These are phyloP conservation scores for Saguinus imperator DNA, from an alignment of 2,113 vertebrate species.

Conservation along the genomic window DNA sequence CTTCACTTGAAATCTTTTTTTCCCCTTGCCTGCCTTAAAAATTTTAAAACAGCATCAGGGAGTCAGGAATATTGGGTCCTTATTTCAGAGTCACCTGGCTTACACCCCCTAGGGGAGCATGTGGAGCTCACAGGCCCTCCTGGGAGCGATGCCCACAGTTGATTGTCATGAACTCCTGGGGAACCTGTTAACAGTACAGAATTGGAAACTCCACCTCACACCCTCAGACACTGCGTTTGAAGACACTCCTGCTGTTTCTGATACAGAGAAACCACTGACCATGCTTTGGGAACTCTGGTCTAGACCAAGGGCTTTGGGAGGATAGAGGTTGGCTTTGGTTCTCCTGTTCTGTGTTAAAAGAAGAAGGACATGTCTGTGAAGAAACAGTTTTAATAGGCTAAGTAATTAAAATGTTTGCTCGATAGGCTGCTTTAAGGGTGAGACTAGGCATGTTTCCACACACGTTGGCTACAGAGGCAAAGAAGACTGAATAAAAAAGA, in stretches of 20 bases:
- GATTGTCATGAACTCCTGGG: neutral
- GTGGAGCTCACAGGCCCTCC: neutral
- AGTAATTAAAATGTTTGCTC: accelerated
- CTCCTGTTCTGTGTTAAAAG: neutral
- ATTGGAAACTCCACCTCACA: neutral
- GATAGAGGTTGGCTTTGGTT: neutral
- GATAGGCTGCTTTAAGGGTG: neutral
- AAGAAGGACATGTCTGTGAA: accelerated
- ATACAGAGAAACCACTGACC: neutral
- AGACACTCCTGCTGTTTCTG: neutral
- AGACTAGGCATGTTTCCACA: no score
- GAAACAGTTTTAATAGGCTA: neutral
- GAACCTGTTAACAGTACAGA: accelerated
- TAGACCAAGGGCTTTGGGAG: neutral
- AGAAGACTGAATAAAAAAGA: neutral
- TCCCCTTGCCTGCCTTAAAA: neutral
- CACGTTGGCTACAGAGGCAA: accelerated
- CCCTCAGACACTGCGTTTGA: no score
- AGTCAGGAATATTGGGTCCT: neutral
- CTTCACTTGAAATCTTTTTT: conserved; percentile 84
- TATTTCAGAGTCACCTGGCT: neutral
- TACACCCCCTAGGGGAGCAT: accelerated
- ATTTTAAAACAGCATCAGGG: neutral
- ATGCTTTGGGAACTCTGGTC: neutral
- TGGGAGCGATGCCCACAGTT: no score